Evolutionary conservation across 2,797 vertebrate species (phyloP), one percentile per base, ranked within the genome.

Genomic region (Spondyliosoma cantharus): DNA sequence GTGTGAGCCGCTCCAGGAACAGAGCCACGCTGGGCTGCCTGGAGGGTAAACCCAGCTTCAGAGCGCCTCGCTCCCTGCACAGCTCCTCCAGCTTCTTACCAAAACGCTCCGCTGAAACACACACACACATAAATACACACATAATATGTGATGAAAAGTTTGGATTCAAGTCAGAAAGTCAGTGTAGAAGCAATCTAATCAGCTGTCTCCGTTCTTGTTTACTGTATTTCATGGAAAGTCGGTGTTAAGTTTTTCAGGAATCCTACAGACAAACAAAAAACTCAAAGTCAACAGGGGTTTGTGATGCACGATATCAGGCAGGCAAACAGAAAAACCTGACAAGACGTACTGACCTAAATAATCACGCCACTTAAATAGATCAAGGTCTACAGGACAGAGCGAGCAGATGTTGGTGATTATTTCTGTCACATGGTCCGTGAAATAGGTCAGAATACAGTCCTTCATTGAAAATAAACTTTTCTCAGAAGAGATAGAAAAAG

Each of bases 1-100:
- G 84, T 42, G 84, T 49, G 43, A 97, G 93, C 22, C 89, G 89
- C 62, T 95, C 83, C 46, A 98, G 94, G 87, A 97, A 95, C 57
- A 87, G 77, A 24, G 90, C 84, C 67, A 98, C 88, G 5, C 91
- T 91, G 1, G 95, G 96, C 86, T 96, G 96, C 56, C 86, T 93
- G 71, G 96, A 98, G 60, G 97, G 97, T 76, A 98, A 94, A 58
- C 92, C 94, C 84, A 96, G 94, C 81, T 93, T 93, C 67, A 96
- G 92, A 32, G 87, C 68, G 1, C 83, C 88, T 74, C 89, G 91
- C 87, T 97, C 96, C 50, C 86, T 91, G 63, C 93, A 94, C 87
- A 98, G 88, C 80, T 96, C 96, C 85, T 96, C 96, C 74, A 97
- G 81, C 88, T 96, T 96, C 72, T 88, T 86, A 75, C 93, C 95